Evolutionary conservation across 2,888 invertebrate genomes (phyloP), one percentile per base, ranked within the genome.

Genomic region (Lumbricus terrestris): DNA sequence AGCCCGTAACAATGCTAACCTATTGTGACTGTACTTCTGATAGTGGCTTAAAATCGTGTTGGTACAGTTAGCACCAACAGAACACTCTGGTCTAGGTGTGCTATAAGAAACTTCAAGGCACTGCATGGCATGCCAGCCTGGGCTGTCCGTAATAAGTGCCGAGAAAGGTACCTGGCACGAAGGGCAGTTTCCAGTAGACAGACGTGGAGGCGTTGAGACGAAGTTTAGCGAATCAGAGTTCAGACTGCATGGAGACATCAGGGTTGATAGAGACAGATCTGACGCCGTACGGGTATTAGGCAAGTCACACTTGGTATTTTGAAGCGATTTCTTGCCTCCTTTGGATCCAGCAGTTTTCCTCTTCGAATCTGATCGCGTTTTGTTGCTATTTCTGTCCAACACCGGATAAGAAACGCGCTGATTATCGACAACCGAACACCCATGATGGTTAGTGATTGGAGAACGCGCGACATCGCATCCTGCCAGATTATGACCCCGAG

Each of bases 131-230:
- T 91, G 91, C 83, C 88, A 89, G 20, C 83, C 13, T 16, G 91
- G 90, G 23, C 89, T 89, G 33, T 90, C 88, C 16, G 89, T 47
- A 38, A n/a, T 37, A 33, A 91, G 89, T 34, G 85, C 89, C 13
- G 89, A 40, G 88, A 91, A 91, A 18, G 91, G 91, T 89, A 91
- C 90, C 82, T 91, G 91, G 40, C 91, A 91, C n/a, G 91, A 88
- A n/a, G 91, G 91, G n/a, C 91, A 91, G 54, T 90, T 34, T 34
- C 90, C 91, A 33, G 37, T 37, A 37, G 85, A 35, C 34, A 34
- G 85, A 34, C 35, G 37, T 15, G 85, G 13, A 69, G 69, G 69
- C 69, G 69, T 69, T 69, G 69, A 69, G 29, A n/a, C 69, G 29
- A 69, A 6, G 29, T 69, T 69, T 69, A 69, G 69, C 69, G n/a